Percentiles rank a stretch among this genome's conserved stretches.
Conservation (phyloP, 2,888 invertebrate species). For the Margaritifera margaritifera region DNA sequence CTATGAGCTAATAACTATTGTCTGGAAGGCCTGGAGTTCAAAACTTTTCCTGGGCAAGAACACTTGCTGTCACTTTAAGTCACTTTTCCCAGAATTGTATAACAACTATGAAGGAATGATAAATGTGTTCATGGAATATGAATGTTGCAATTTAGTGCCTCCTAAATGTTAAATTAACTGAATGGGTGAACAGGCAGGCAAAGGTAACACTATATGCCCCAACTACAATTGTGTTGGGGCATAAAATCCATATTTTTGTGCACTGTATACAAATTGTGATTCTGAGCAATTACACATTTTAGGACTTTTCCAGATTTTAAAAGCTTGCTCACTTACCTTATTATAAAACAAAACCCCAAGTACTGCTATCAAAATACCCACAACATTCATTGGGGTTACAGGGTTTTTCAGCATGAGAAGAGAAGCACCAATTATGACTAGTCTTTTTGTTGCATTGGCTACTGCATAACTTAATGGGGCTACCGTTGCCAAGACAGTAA, state of each 20-base stretch:
- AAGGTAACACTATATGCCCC: no score
- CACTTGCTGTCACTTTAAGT: no score
- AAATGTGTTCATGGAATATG: no score
- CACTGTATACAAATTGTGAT: neutral
- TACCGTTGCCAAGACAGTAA: constrained; percentile 89
- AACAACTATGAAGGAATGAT: no score
- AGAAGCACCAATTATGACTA: constrained; percentile 89
- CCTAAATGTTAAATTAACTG: no score
- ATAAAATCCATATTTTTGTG: neutral
- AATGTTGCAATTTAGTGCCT: no score
- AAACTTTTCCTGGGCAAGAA: no score
- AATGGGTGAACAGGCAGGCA: no score
- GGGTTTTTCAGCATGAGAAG: constrained; percentile 91
- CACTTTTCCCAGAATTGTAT: no score
- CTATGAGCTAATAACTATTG: no score
- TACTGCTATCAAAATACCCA: constrained; percentile 93
- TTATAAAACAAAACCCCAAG: constrained; percentile 93
- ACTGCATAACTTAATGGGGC: constrained; percentile 97
- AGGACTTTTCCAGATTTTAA: neutral
- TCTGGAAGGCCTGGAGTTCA: no score
- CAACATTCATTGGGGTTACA: constrained; percentile 87
- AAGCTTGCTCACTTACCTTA: constrained; percentile 77
- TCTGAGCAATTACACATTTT: neutral
- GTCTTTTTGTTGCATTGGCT: constrained; percentile 94
- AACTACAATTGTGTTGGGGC: no score